Base-by-base conservation (phyloP, 2,113 vertebrate species). In the Clarias magur region DNA sequence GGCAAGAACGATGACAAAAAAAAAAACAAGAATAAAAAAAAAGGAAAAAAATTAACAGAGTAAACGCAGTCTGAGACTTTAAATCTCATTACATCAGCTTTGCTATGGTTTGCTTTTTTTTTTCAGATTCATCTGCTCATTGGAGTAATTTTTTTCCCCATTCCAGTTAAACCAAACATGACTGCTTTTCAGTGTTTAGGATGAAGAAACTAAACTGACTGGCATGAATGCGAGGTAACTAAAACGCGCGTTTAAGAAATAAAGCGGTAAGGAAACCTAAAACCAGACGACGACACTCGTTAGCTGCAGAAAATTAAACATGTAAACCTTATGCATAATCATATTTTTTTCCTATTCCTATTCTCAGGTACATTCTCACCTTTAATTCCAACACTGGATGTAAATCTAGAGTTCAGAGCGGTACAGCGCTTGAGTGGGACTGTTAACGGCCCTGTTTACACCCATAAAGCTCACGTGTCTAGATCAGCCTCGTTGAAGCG, bases 241-340 rank as follows among this genome's bases (percentile, higher is more conserved):
- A 48, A 48, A 48, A 56, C 48, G 56, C 21, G 16, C 23, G 9
- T 53, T 63, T 15, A 67, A 53, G 60, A 82, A 67, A 67, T n/a
- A 30, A 53, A 19, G 34, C 4, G 4, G 19, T 3, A 7, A 76
- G n/a, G 78, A 12, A 79, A 79, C 5, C n/a, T 15, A 23, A 86
- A 80, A 23, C 13, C 5, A 67, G 16, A 59, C 48, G 25, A 6
- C 4, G 34, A 27, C 62, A 34, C 11, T 9, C 16, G 25, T 30
- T 16, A 56, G 53, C 76, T 59, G 42, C 63, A 54, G 62, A 12
- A 21, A 25, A 65, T 79, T 62, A 53, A 85, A 56, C 67, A 82
- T 62, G 86, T 82, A 87, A 87, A 85, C 84, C n/a, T 60, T 54
- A 42, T 17, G 3, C 11, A 38, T 5, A 34, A 56, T 57, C 27